Percentiles rank a stretch among this genome's conserved stretches.
Evolutionary conservation across 2,113 vertebrate species (phyloP).

Genomic region (Procavia capensis): DNA sequence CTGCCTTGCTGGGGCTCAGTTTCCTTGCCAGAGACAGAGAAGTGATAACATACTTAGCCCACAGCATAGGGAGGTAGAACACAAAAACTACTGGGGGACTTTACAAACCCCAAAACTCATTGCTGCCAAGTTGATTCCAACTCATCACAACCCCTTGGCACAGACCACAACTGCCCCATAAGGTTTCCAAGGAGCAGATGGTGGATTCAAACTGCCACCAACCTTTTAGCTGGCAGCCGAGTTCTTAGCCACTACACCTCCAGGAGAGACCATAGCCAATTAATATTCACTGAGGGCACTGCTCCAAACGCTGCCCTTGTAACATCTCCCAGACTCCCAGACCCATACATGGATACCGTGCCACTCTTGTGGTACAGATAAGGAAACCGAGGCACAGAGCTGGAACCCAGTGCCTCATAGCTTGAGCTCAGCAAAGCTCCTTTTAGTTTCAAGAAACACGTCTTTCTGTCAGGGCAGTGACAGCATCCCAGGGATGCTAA

Average conservation of each 20-base stretch:
- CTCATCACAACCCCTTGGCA: no score
- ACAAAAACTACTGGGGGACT: accelerated
- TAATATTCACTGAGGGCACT: background rate
- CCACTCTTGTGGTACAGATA: no score
- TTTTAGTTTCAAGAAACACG: accelerated
- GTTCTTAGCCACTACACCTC: no score
- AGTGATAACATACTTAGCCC: accelerated
- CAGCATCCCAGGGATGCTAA: no score
- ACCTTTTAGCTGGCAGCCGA: no score
- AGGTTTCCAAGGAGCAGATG: no score
- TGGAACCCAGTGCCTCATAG: accelerated
- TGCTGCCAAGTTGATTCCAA: no score
- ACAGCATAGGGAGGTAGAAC: background rate
- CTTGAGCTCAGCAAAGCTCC: background rate
- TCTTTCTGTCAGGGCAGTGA: accelerated
- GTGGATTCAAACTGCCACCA: no score
- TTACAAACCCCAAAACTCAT: no score
- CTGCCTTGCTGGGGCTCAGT: background rate
- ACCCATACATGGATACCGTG: accelerated
- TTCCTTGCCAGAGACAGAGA: accelerated
- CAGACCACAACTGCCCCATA: no score
- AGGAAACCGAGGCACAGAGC: background rate
- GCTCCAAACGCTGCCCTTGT: background rate
- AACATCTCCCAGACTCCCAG: accelerated
- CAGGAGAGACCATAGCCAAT: background rate